These are phyloP conservation scores for Cyprinodon variegatus DNA, from an alignment of 2,113 vertebrate genomes.

Conservation along the genomic window DNA sequence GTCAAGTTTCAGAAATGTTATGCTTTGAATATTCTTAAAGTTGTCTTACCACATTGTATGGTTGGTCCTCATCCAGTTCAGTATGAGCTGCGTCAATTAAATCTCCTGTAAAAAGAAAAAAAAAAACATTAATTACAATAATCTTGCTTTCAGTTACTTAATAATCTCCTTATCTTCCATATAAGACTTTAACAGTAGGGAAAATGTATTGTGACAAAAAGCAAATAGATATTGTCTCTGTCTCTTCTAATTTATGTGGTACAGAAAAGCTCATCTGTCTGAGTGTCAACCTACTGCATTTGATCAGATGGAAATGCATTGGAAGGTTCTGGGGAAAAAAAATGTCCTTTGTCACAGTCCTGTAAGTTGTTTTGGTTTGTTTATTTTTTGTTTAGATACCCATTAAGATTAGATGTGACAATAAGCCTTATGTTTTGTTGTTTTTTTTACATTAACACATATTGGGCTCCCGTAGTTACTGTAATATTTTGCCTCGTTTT, in stretches of 20 bases:
- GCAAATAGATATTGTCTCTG: neutral
- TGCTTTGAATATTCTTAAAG: neutral
- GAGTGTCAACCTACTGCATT: neutral
- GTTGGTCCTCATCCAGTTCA: slow-evolving; percentile 12
- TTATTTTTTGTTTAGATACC: too few relatives aligned
- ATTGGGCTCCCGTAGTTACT: too few relatives aligned
- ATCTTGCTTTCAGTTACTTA: neutral
- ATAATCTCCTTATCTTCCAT: neutral
- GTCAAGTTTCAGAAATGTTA: neutral
- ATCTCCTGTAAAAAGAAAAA: slow-evolving; percentile 24
- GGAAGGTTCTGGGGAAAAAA: neutral
- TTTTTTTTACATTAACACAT: too few relatives aligned
- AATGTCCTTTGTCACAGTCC: too few relatives aligned
- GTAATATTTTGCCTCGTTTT: too few relatives aligned
- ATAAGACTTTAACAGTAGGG: neutral
- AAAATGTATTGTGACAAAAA: neutral
- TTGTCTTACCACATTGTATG: slow-evolving; percentile 26
- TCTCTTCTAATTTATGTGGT: neutral
- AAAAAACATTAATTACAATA: neutral
- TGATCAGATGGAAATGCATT: neutral
- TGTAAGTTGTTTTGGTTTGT: too few relatives aligned
- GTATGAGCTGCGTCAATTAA: neutral
- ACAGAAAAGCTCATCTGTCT: neutral
- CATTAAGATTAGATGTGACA: too few relatives aligned
- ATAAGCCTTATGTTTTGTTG: too few relatives aligned